These are phyloP conservation scores for Aporrectodea caliginosa DNA, from an alignment of 1,140 invertebrate species.

Conservation along the genomic window DNA sequence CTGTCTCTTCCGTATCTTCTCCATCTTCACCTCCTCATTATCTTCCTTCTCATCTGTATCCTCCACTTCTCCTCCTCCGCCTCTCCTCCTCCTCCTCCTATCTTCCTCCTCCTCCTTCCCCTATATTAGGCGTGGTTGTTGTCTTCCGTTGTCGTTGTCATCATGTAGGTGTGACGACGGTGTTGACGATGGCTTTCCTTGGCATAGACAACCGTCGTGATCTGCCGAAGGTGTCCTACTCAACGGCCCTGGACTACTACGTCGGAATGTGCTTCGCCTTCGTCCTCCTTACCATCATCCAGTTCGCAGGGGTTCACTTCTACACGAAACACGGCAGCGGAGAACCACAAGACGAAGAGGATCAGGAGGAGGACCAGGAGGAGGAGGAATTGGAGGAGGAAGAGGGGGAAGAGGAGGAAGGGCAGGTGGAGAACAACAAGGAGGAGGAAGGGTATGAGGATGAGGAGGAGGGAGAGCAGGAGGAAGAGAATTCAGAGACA, in stretches of 20 bases:
- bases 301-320: slow-evolving; percentile 80
- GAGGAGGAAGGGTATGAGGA: slow-evolving; percentile 31
- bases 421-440: background rate
- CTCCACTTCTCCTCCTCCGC: no score
- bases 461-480: slow-evolving; percentile 37
- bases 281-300: slow-evolving; percentile 75
- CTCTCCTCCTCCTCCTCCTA: no score
- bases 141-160: no score
- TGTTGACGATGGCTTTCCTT: slow-evolving; percentile 82
- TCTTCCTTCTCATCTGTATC: no score
- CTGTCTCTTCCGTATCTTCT: no score
- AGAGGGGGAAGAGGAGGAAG: background rate
- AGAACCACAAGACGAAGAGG: slow-evolving; percentile 53
- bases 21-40: no score
- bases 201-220: slow-evolving; percentile 79
- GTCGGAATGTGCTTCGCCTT: slow-evolving; percentile 81
- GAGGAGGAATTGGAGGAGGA: slow-evolving; percentile 23
- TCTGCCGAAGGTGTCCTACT: slow-evolving; percentile 80
- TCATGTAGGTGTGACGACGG: slow-evolving; percentile 84
- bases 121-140: no score
- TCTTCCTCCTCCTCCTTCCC: no score
- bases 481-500: no score
- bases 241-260: slow-evolving; percentile 81
- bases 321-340: slow-evolving; percentile 85
- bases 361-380: background rate